A percentile compares a stretch with the other conserved stretches of the same genome.
Evolutionary conservation across 2,113 vertebrate genomes (phyloP).

Genomic region (Ctenomys sociabilis): DNA sequence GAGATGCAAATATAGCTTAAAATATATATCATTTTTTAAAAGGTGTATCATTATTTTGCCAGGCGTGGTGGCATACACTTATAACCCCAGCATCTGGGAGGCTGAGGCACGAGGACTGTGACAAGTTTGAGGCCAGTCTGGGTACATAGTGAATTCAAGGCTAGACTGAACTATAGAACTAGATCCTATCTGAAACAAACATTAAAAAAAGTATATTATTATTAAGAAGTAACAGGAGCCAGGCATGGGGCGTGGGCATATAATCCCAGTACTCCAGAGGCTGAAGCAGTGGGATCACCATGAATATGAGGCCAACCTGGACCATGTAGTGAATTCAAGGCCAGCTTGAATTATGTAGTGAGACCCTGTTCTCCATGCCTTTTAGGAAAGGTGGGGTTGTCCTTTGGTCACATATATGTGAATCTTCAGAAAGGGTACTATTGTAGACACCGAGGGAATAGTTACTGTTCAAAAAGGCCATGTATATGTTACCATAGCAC

Average conservation of each 20-base stretch:
- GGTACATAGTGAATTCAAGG: background rate
- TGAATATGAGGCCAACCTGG: background rate
- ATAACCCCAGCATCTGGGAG: background rate
- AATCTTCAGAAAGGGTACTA: background rate
- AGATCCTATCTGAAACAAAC: background rate
- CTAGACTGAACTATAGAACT: background rate
- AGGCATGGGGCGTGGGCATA: too few relatives aligned
- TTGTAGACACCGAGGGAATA: background rate
- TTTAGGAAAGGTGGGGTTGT: background rate
- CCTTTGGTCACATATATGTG: background rate
- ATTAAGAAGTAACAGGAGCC: background rate
- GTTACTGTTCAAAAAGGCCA: background rate
- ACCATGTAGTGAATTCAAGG: background rate
- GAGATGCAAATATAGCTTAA: slow-evolving; percentile 14
- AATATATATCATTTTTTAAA: background rate
- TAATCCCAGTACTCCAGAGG: background rate
- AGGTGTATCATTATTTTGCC: background rate
- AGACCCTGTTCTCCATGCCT: background rate
- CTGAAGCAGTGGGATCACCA: background rate
- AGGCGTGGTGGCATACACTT: background rate
- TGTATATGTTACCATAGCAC: background rate
- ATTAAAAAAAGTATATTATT: background rate
- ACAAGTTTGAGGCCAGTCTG: too few relatives aligned
- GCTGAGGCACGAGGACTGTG: background rate
- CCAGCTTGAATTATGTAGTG: too few relatives aligned